Evolutionary conservation across 2,888 invertebrate genomes (phyloP).

Genomic region (Pilophorus perplexus): DNA sequence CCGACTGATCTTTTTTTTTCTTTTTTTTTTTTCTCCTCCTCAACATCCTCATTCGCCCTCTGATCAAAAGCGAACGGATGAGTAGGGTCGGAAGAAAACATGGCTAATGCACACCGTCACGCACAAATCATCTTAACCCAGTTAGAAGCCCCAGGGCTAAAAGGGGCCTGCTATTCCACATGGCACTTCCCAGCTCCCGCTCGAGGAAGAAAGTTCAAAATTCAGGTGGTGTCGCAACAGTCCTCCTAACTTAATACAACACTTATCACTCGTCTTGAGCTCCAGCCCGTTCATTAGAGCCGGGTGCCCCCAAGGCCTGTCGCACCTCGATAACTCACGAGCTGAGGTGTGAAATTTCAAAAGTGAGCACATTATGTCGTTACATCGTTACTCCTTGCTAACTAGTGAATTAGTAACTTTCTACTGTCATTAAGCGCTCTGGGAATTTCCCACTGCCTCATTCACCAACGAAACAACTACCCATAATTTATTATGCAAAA

Average conservation of each 20-base stretch:
- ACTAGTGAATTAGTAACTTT: slow-evolving; percentile 20
- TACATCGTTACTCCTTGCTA: slow-evolving; percentile 1
- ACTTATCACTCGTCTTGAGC: slow-evolving; percentile 10
- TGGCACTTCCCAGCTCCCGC: neutral
- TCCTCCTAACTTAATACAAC: slow-evolving; percentile 23
- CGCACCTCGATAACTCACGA: slow-evolving; percentile 6
- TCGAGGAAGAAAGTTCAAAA: slow-evolving; percentile 1
- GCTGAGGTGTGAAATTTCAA: slow-evolving; percentile 27
- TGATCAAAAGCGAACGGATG: too few relatives aligned
- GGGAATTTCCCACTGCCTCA: too few relatives aligned
- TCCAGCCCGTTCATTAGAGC: neutral
- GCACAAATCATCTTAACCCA: slow-evolving; percentile 30
- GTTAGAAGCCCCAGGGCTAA: slow-evolving; percentile 1
- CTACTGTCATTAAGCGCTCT: too few relatives aligned
- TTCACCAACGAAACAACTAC: too few relatives aligned
- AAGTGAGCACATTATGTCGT: slow-evolving; percentile 6
- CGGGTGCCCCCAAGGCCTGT: neutral
- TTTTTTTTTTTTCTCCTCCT: too few relatives aligned
- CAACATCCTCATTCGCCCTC: too few relatives aligned
- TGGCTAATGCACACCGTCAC: slow-evolving; percentile 14
- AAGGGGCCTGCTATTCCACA: neutral
- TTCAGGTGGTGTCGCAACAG: slow-evolving; percentile 33
- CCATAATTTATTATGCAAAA: too few relatives aligned
- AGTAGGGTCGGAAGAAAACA: neutral
- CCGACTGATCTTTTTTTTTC: too few relatives aligned